Conservation (phyloP, 2,797 vertebrate species). For the Tokudaia tokunoshimensis region DNA sequence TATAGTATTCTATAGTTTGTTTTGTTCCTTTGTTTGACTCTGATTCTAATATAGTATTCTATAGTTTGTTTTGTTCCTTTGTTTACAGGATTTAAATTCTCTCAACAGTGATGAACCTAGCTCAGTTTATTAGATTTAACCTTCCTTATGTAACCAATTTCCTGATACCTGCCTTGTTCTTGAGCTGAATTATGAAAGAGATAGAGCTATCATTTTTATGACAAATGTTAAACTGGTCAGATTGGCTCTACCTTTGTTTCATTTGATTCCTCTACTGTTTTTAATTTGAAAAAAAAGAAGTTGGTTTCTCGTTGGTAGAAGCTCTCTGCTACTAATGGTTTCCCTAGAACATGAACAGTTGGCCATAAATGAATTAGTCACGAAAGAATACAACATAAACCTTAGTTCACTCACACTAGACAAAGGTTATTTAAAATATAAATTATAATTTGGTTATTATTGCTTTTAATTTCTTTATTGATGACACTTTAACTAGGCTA, state of each 20-base stretch:
- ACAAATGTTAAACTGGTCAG: slow-evolving; percentile 12
- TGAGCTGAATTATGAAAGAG: not conserved
- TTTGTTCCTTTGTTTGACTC: not conserved
- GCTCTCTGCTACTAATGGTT: not conserved
- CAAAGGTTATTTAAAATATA: not conserved
- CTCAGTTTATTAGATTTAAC: not conserved
- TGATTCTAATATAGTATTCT: not conserved
- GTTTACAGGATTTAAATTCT: not conserved
- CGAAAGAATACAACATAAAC: not conserved
- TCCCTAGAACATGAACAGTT: not conserved
- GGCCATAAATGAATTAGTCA: not conserved
- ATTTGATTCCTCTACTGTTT: slow-evolving; percentile 12
- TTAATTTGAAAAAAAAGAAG: not conserved
- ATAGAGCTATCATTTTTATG: not conserved
- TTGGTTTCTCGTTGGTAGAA: not conserved
- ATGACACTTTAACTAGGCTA: not conserved
- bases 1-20: not conserved
- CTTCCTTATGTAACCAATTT: not conserved
- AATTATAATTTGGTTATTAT: not conserved
- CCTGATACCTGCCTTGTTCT: not conserved
- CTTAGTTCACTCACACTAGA: not conserved
- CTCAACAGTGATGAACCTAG: not conserved
- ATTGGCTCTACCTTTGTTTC: not conserved
- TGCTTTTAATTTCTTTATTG: not conserved
- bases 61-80: not conserved